A percentile compares a stretch with the other conserved stretches of the same genome.
phyloP scores from a whole-genome alignment of 2,113 vertebrate species.

The Peromyscus californicus region DNA sequence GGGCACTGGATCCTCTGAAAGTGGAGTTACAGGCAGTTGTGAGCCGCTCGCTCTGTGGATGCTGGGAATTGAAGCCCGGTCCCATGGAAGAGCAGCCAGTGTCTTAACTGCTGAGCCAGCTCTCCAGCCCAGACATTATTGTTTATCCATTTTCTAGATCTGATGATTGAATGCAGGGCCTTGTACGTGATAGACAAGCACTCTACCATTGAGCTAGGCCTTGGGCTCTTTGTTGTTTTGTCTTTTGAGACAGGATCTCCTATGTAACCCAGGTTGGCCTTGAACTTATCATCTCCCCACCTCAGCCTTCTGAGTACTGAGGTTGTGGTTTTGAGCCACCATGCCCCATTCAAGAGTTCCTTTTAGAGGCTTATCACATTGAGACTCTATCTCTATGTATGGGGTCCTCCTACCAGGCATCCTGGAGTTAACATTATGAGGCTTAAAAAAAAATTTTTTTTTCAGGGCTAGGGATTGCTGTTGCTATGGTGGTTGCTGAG shows the following conservation, averaged over 20 bases:
- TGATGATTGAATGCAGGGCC: not conserved
- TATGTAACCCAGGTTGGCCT: not conserved
- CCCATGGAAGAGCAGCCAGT: not conserved
- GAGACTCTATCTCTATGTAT: not conserved
- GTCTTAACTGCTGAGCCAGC: not conserved
- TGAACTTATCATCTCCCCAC: not conserved
- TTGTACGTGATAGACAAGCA: not conserved
- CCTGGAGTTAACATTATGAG: not conserved
- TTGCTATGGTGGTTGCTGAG: not conserved
- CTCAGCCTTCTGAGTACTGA: not conserved
- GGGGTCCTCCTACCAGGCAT: not conserved
- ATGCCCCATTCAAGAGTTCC: accelerated
- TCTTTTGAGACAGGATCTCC: not conserved
- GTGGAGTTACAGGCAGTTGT: not conserved
- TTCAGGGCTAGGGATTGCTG: not conserved
- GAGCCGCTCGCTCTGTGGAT: not conserved
- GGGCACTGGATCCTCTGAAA: not conserved
- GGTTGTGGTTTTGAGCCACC: not conserved
- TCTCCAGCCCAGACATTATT: not conserved
- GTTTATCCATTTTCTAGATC: not conserved
- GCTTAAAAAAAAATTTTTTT: not conserved
- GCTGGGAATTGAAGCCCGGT: not conserved
- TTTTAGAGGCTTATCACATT: not conserved
- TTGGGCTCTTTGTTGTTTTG: not conserved
- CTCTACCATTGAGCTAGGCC: not conserved